These are phyloP conservation scores for Vireo griseus DNA, from an alignment of 2,797 vertebrate genomes.

Conservation along the genomic window DNA sequence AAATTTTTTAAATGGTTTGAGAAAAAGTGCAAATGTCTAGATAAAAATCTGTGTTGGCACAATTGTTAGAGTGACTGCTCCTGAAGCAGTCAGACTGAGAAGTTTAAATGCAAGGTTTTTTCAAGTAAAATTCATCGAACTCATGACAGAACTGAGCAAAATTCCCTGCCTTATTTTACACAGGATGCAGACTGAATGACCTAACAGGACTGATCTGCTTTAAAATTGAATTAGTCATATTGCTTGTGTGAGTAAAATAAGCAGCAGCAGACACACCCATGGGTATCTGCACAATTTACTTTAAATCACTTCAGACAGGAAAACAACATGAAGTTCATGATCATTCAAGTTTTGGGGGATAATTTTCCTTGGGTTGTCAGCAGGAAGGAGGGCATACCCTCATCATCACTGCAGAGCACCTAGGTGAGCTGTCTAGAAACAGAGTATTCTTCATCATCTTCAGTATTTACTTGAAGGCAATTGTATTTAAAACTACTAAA, in stretches of 20 bases:
- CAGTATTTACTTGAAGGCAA: not conserved
- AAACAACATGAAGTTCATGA: not conserved
- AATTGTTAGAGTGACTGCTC: not conserved
- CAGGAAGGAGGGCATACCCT: not conserved
- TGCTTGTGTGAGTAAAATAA: conserved; percentile 16
- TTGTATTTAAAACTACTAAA: not conserved
- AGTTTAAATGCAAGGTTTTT: not conserved
- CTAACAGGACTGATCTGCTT: not conserved
- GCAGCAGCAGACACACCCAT: not conserved
- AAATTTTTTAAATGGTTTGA: not conserved
- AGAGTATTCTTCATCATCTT: not conserved
- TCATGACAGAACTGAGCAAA: not conserved
- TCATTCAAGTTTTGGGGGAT: not conserved
- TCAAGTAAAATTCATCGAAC: not conserved
- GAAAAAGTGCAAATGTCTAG: not conserved
- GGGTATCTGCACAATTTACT: conserved; percentile 9
- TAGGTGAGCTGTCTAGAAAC: not conserved
- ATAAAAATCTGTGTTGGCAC: not conserved
- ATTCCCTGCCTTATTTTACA: not conserved
- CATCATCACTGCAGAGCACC: not conserved
- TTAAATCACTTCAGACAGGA: not conserved
- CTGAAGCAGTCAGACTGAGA: not conserved
- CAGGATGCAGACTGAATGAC: not conserved
- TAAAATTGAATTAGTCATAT: conserved; percentile 21
- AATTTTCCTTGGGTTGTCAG: not conserved